A percentile compares a stretch with the other conserved stretches of the same genome.
These are phyloP conservation scores for Ctenosaura bakeri DNA, from an alignment of 2,797 vertebrate genomes.

Conservation along the genomic window DNA sequence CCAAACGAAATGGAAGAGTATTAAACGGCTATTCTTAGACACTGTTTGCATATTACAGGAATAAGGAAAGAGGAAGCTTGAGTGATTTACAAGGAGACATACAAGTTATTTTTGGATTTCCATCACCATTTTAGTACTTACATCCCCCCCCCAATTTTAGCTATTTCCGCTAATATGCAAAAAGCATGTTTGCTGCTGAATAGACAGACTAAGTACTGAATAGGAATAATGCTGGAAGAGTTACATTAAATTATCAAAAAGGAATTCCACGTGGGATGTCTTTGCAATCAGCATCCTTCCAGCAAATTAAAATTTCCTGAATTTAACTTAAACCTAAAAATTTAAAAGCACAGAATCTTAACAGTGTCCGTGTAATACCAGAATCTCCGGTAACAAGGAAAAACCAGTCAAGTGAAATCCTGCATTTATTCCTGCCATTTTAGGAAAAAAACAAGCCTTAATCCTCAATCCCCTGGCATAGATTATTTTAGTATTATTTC, in stretches of 20 bases:
- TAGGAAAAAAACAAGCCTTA: not conserved
- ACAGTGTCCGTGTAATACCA: not conserved
- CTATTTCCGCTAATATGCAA: not conserved
- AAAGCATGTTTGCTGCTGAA: not conserved
- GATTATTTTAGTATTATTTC: conserved; percentile 5
- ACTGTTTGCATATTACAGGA: not conserved
- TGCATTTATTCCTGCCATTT: not conserved
- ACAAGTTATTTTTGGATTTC: not conserved
- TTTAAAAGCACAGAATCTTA: not conserved
- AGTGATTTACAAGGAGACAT: not conserved
- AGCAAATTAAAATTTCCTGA: too few species aligned
- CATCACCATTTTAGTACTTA: not conserved
- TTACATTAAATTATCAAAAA: not conserved
- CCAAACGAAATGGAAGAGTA: not conserved
- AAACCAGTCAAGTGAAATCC: too few species aligned
- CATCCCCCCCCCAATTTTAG: not conserved
- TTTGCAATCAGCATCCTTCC: not conserved
- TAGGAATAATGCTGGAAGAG: not conserved
- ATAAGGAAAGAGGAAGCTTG: not conserved
- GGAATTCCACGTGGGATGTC: not conserved
- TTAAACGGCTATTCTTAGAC: not conserved
- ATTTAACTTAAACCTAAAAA: not conserved
- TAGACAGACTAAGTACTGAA: not conserved
- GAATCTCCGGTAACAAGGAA: not conserved
- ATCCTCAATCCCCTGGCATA: not conserved